A percentile compares a stretch with the other conserved stretches of the same genome.
phyloP scores from a whole-genome alignment of 2,113 vertebrate species.

The Anseranas semipalmata region DNA sequence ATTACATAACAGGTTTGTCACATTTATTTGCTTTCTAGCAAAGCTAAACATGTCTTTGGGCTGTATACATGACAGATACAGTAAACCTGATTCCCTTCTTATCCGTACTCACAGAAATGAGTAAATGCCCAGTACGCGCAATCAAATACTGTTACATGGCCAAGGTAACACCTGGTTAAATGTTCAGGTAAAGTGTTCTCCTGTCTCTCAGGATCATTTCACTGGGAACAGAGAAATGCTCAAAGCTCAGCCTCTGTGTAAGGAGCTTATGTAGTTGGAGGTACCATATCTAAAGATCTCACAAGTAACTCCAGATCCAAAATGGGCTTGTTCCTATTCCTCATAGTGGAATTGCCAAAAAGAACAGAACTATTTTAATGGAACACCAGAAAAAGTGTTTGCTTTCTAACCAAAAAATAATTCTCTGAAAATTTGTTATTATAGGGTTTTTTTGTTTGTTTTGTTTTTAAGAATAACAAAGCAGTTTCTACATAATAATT shows the following conservation, averaged over 20 bases:
- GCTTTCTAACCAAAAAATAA: not conserved
- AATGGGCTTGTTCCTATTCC: not conserved
- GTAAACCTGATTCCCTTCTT: not conserved
- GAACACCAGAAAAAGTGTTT: not conserved
- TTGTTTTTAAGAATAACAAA: not conserved
- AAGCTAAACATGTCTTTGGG: not conserved
- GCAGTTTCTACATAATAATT: not conserved
- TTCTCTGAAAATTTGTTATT: not conserved
- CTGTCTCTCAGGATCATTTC: not conserved
- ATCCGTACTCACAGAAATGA: not conserved
- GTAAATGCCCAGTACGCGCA: not conserved
- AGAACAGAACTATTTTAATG: not conserved
- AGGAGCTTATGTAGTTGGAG: not conserved
- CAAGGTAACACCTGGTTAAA: not conserved
- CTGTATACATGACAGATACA: not conserved
- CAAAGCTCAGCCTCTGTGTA: not conserved
- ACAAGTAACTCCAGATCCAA: not conserved
- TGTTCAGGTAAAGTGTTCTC: not conserved
- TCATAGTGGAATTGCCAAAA: fast-evolving
- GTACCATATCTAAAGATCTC: not conserved
- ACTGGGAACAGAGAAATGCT: not conserved
- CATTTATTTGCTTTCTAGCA: not conserved
- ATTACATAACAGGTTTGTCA: not conserved
- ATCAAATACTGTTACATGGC: not conserved
- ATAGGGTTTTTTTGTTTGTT: not conserved